Percentiles rank a stretch among this genome's conserved stretches.
phyloP scores from a whole-genome alignment of 2,797 vertebrate species.

The Anguilla megastoma region DNA sequence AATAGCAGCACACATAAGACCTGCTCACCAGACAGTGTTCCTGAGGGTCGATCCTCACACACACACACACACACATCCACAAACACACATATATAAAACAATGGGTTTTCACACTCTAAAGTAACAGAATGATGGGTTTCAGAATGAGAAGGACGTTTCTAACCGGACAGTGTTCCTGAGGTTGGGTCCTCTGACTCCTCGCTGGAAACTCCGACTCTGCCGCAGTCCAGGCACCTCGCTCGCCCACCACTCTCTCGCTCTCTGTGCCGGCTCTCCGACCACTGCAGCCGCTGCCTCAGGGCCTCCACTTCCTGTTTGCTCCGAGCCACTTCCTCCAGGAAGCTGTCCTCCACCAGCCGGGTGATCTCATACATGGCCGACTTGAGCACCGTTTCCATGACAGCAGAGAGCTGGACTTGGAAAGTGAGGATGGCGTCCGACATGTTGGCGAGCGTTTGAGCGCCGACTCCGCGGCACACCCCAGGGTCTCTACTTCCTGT shows the following conservation, averaged over 20 bases:
- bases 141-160: neutral
- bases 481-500: neutral
- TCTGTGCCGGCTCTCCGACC: slow-evolving; percentile 58
- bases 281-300: slow-evolving; percentile 64
- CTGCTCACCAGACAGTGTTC: slow-evolving; percentile 19
- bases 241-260: slow-evolving; percentile 42
- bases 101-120: no score
- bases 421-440: slow-evolving; percentile 67
- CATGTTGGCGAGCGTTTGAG: slow-evolving; percentile 46
- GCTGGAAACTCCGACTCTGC: slow-evolving; percentile 43
- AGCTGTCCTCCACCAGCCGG: slow-evolving; percentile 71
- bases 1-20: neutral
- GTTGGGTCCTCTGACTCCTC: slow-evolving; percentile 32
- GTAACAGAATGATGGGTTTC: no score
- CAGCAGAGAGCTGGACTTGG: slow-evolving; percentile 73
- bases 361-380: slow-evolving; percentile 74
- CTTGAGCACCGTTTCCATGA: slow-evolving; percentile 76
- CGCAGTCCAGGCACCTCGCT: slow-evolving; percentile 53
- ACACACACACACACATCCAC: no score
- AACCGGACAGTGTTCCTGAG: slow-evolving; percentile 38
- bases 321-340: slow-evolving; percentile 70
- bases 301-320: slow-evolving; percentile 66
- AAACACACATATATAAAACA: no score
- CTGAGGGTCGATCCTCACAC: slow-evolving; percentile 16
- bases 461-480: neutral